Base-by-base conservation (phyloP, 1,140 invertebrate species). In the Diachasma alloeum region DNA sequence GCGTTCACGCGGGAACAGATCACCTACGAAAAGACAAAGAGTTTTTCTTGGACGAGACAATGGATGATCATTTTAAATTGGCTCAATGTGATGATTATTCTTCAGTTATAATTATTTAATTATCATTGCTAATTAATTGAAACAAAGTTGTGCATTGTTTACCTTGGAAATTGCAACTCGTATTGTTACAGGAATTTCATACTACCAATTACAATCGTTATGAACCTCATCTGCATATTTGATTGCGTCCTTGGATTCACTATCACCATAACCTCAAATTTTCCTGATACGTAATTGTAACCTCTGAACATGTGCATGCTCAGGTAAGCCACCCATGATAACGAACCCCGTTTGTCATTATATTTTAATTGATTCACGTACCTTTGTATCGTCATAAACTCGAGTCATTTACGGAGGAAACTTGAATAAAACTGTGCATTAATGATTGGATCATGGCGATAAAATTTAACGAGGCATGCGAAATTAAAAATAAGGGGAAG, bases 381-480 rank as follows among this genome's bases (percentile, higher is more conserved):
- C 13, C 46, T 15, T 17, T 15, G 46, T 48, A 48, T 48, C 46
- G 46, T 15, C 4, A 15, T 48, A 15, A 15, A 48, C 1, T 4
- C 59, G 48, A 66, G 19, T 22, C 36, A 68, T 68, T n/a, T 69
- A 15, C n/a, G 67, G 19, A 4, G 31, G 37, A 69, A 39, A 8
- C 22, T 31, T 36, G 31, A 36, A 19, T 39, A 24, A 24, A 36
- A 39, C 37, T 31, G 31, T 44, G 37, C 72, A 13, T 48, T 24
- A 37, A 67, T 74, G 59, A 74, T 74, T 74, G 72, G 72, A 66
- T 22, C 63, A 59, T 31, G 31, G 24, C 39, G 71, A 73, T 73
- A 67, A 75, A 75, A 69, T 68, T 75, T 75, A 75, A 75, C 73
- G 73, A 75, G 73, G 73, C 46, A 68, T 66, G 48, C 68, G 73